Base-by-base conservation (phyloP, 2,888 invertebrate genomes). In the Acanthococcus lagerstroemiae region DNA sequence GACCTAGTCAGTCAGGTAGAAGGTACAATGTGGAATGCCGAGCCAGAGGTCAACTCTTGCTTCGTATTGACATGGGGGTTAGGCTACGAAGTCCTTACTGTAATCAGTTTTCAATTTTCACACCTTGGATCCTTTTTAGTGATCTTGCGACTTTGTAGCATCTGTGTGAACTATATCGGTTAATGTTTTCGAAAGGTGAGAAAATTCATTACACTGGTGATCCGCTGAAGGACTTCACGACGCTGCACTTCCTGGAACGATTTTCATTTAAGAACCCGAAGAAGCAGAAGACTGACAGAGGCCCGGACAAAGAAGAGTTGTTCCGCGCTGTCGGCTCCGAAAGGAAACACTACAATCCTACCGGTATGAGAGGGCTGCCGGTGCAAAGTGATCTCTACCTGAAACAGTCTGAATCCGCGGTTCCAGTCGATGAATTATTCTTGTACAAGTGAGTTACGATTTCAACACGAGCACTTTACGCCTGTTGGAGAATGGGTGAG, bases 191-290 rank as follows among this genome's bases (percentile, higher is more conserved):
- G 4, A 7, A 17, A 66, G 66, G 66, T 6, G 66, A 66, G 65
- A 50, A 55, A 22, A 69, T 69, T 25, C 56, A 67, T 37, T 97
- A 97, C 77, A 83, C 84, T 67, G 96, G 97, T 0, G 95, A 99
- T 76, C 95, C 97, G 0, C 77, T 99, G 2, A 84, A 89, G 72
- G 97, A 99, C 77, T 94, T 96, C 75, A 87, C 89, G 0, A 79
- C 93, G 37, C 87, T 92, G 56, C 81, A 91, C 56, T 99, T 99
- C 76, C 79, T 99, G 54, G 96, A 99, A 73, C 82, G 96, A 50
- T 97, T 96, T 76, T 92, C 92, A 9, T 96, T 92, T 76, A 91
- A 94, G 75, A 99, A 99, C 79, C 90, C 90, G 0, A 90, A 90
- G 75, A 85, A 83, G 70, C 74, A 81, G 0, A 78, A 0, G 80